Evolutionary conservation across 2,113 vertebrate species (phyloP), one percentile per base, ranked within the genome.

Genomic region (Trematocara marginatum): DNA sequence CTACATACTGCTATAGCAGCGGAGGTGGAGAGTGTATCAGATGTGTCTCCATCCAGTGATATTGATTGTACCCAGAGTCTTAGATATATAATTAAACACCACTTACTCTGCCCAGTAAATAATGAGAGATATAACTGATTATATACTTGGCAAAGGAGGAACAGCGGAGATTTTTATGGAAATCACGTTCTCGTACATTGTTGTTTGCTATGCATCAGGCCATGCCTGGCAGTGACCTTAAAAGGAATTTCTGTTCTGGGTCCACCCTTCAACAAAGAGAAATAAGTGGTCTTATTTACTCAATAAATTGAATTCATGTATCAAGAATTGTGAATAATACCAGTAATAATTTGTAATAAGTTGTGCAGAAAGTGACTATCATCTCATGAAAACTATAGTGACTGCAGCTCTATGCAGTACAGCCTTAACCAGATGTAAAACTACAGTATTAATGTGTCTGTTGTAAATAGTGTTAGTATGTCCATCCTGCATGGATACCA

Each of bases 401-500:
- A 92, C 94, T 96, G 95, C 95, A 91, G 79, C 90, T 76, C 84
- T 92, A 86, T 94, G 95, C 95, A 96, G 95, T 93, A 89, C 90
- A 95, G 95, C 96, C 95, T 96, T 96, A 96, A 96, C 93, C 94
- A 94, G 94, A 95, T 92, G 93, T 94, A 90, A 89, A 94, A 92
- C 92, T 94, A 92, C 91, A 95, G 93, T 94, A 94, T 92, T 92
- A 81, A 95, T 85, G 90, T 93, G 90, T 94, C 91, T 93, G 90
- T 96, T 98, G 98, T 99, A 98, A 96, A 99, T 98, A 98, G 96
- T 98, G 97, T 97, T 97, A 96, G 95, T 98, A 96, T 96, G 95
- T 96, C 95, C 92, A 96, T 97, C 97, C 96, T 96, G 96, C 96
- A 97, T 98, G 97, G 94, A 97, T 97, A 95, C 96, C 96, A 95